Evolutionary conservation across 2,797 vertebrate species (phyloP), one percentile per base, ranked within the genome.

Genomic region (Parambassis ranga): DNA sequence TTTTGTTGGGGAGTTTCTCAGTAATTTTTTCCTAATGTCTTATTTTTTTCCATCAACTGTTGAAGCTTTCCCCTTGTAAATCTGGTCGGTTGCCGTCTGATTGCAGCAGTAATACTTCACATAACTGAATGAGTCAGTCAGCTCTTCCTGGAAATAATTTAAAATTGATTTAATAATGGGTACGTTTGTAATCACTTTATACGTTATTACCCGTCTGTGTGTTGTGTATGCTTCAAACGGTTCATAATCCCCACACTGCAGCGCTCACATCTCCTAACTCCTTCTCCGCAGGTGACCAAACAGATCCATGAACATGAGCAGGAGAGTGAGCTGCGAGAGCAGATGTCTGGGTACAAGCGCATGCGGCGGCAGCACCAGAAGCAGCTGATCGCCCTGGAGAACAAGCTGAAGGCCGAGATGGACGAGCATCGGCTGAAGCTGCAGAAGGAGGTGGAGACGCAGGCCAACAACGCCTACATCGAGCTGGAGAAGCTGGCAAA

Each of bases 221-320:
- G n/a, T 28, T n/a, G 7, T n/a, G 1, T 37, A 2, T 36, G 1
- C 3, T 3, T 35, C 36, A 10, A 19, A 26, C 3, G 4, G 7
- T 23, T 10, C 1, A 4, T 35, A 36, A 18, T 24, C 36, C 16
- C 2, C 1, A 26, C 1, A 10, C 28, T 1, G 0, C n/a, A 2
- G 7, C 0, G 0, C 9, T 56, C 18, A 36, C 19, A 32, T 59
- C 30, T 35, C 58, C 24, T 3, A 31, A 37, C n/a, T 31, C 64
- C 6, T 24, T 46, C 20, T 62, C 35, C 30, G 1, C 90, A 98
- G 97, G 96, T 99, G 92, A 98, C 97, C 89, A 96, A 97, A 85
- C 97, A 99, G 94, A 98, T 99, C 94, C 97, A 98, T 66, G 97
- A 99, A 89, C 97, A 98, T 94, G 97, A 99, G 95, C 97, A 99